These are phyloP conservation scores for Gonioctena quinquepunctata DNA, from an alignment of 1,140 invertebrate species.

Conservation along the genomic window DNA sequence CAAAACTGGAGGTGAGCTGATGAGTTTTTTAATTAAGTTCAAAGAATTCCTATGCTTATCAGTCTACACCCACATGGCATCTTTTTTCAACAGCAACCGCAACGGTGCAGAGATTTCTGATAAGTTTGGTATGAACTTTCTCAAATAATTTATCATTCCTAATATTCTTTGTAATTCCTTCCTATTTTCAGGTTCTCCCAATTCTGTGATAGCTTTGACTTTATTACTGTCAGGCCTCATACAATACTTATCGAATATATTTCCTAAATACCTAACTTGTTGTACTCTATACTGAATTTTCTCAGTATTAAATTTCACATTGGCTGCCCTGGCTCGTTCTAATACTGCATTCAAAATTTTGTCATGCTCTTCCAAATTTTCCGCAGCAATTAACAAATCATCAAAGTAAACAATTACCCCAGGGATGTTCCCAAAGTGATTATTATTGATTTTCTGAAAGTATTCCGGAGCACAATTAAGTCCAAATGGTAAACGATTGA, in stretches of 20 bases:
- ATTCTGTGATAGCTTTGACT: not conserved
- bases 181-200: slow-evolving; percentile 15
- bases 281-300: not conserved
- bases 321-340: not conserved
- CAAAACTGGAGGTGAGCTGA: not conserved
- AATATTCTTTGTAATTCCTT: slow-evolving; percentile 22
- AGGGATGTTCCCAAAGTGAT: not conserved
- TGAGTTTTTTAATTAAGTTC: not conserved
- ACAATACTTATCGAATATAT: not conserved
- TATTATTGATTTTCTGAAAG: not conserved
- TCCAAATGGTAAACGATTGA: not conserved
- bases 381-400: not conserved
- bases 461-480: not conserved
- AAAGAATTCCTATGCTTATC: not conserved
- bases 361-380: not conserved
- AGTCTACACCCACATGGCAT: not conserved
- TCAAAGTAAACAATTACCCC: not conserved
- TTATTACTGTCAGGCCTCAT: not conserved
- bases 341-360: not conserved
- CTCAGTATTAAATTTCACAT: not conserved
- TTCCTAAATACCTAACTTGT: not conserved
- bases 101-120: not conserved
- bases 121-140: slow-evolving; percentile 26
- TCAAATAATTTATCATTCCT: slow-evolving; percentile 17
- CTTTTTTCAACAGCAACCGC: not conserved